These are phyloP conservation scores for Anastatus disparis DNA, from an alignment of 1,140 invertebrate species.

Conservation along the genomic window DNA sequence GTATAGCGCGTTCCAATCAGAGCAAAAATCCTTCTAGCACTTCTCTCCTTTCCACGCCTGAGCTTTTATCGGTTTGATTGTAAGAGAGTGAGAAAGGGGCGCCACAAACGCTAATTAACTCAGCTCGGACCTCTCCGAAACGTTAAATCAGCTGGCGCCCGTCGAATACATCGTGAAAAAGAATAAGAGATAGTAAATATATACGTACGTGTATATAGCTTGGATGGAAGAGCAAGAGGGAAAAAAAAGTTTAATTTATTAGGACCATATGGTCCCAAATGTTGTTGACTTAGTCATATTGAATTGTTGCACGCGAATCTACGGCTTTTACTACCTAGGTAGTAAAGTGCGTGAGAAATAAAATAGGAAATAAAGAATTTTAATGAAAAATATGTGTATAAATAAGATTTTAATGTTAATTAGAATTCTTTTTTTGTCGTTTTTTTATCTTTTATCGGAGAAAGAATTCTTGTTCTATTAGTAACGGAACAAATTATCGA, in stretches of 20 bases:
- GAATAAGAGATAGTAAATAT: too few relatives aligned
- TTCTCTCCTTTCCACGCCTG: conserved; percentile 19
- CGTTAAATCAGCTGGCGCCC: conserved; percentile 45
- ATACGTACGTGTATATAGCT: too few relatives aligned
- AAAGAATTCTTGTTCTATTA: too few relatives aligned
- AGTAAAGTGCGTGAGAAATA: too few relatives aligned
- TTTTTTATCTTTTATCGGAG: too few relatives aligned
- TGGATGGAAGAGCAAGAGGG: background rate
- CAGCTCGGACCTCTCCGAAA: conserved; percentile 26
- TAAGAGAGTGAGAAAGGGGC: background rate
- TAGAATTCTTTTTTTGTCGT: too few relatives aligned
- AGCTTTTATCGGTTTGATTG: conserved; percentile 46
- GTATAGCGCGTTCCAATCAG: conserved; percentile 24
- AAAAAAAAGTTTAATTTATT: conserved; percentile 27
- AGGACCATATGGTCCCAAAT: background rate
- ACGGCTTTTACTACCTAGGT: too few relatives aligned
- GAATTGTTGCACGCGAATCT: background rate
- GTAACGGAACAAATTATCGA: too few relatives aligned
- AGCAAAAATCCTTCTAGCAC: conserved; percentile 13
- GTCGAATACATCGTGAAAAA: conserved; percentile 1
- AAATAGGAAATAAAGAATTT: too few relatives aligned
- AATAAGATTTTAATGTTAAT: background rate
- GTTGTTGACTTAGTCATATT: background rate
- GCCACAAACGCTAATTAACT: conserved; percentile 46
- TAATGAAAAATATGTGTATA: too few relatives aligned